phyloP scores from a whole-genome alignment of 1,140 invertebrate genomes.

The Diorhabda sublineata region DNA sequence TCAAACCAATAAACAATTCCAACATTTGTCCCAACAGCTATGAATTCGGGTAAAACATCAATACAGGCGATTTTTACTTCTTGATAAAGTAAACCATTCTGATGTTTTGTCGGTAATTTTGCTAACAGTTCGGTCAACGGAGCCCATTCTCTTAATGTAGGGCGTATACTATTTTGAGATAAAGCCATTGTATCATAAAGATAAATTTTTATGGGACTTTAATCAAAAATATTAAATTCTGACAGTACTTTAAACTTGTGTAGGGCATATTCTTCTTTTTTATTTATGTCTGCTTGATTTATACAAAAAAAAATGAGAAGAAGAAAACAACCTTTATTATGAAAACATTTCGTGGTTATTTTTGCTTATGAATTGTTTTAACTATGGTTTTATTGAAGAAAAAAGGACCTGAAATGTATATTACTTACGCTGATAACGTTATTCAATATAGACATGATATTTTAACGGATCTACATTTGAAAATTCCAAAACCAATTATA shows the following conservation, averaged over 20 bases:
- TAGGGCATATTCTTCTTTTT: too few species aligned
- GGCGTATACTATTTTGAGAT: constrained; percentile 12
- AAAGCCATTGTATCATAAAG: constrained; percentile 16
- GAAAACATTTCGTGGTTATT: too few species aligned
- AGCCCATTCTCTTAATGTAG: constrained; percentile 71
- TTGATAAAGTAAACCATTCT: constrained; percentile 73
- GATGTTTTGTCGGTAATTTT: constrained; percentile 71
- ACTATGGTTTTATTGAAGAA: constrained; percentile 17
- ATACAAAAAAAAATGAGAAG: too few species aligned
- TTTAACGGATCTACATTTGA: constrained; percentile 1
- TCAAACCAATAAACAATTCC: constrained; percentile 85
- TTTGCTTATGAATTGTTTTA: background rate
- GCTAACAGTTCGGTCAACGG: constrained; percentile 72
- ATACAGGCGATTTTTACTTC: constrained; percentile 80
- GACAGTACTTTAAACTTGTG: too few species aligned
- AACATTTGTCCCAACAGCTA: constrained; percentile 80
- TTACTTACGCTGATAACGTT: constrained; percentile 13
- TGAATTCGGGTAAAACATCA: constrained; percentile 72
- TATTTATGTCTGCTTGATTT: too few species aligned
- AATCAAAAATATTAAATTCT: too few species aligned
- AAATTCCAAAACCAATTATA: constrained; percentile 23
- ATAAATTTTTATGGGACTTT: too few species aligned
- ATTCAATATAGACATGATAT: constrained; percentile 7
- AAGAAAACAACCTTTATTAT: too few species aligned
- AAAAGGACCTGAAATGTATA: constrained; percentile 1